These are phyloP conservation scores for Alviniconcha strummeri DNA, from an alignment of 2,888 invertebrate species.

Conservation along the genomic window DNA sequence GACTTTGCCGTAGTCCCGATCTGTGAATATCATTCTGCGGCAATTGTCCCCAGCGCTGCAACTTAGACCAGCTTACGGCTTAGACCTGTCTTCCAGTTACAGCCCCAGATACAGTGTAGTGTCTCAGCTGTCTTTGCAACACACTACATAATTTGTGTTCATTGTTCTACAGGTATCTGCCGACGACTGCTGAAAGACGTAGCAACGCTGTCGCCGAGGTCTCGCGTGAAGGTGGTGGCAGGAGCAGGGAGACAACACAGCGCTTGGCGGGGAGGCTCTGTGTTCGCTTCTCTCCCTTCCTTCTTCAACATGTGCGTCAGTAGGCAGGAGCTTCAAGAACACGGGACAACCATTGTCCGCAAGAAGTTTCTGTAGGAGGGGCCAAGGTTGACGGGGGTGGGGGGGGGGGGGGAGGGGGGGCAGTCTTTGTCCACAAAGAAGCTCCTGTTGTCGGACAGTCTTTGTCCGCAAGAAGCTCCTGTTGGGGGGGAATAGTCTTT, in stretches of 20 bases:
- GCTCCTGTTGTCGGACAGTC: too few species aligned
- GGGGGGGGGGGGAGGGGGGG: not conserved
- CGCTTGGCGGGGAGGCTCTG: slow-evolving; percentile 28
- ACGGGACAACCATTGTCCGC: slow-evolving; percentile 10
- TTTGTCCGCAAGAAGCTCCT: too few species aligned
- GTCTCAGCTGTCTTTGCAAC: too few species aligned
- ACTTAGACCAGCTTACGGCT: too few species aligned
- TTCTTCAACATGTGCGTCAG: slow-evolving; percentile 24
- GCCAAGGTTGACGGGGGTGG: not conserved
- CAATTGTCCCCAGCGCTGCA: too few species aligned
- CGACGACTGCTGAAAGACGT: slow-evolving; percentile 25
- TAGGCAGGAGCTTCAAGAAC: slow-evolving; percentile 19
- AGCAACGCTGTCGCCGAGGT: slow-evolving; percentile 11
- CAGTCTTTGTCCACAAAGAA: too few species aligned
- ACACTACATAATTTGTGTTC: too few species aligned
- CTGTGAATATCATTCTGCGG: too few species aligned
- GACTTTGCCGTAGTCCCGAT: too few species aligned
- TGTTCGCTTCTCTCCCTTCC: slow-evolving; percentile 29
- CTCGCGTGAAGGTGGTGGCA: slow-evolving; percentile 25
- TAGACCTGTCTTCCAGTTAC: too few species aligned
- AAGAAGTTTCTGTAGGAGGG: slow-evolving; percentile 13
- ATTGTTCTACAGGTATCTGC: slow-evolving; percentile 17
- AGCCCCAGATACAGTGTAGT: too few species aligned
- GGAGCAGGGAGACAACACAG: slow-evolving; percentile 16
- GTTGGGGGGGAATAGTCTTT: too few species aligned